These are phyloP conservation scores for Erythrocercus mccallii DNA, from an alignment of 2,113 vertebrate genomes.

Conservation along the genomic window DNA sequence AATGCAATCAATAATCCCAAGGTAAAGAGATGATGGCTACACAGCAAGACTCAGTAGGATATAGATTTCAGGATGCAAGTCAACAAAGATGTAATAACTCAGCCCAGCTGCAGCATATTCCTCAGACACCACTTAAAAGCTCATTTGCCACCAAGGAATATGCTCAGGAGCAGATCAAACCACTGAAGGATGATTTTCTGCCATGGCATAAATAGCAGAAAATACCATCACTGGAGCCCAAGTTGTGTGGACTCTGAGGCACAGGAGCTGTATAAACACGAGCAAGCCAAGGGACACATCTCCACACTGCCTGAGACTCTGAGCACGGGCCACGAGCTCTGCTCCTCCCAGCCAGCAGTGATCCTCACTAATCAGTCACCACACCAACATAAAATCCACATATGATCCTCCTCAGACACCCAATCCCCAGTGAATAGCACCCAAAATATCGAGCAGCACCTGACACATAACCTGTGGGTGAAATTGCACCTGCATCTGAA, in stretches of 20 bases:
- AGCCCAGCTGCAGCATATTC: background rate
- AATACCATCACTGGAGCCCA: background rate
- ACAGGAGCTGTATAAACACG: background rate
- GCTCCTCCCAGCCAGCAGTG: background rate
- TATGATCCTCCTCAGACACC: fast-evolving
- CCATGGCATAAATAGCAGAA: background rate
- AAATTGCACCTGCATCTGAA: background rate
- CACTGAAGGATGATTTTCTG: background rate
- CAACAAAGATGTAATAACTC: slow-evolving; percentile 36
- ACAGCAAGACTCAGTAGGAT: background rate
- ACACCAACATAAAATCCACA: background rate
- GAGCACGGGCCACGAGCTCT: background rate
- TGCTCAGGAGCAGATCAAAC: slow-evolving; percentile 8
- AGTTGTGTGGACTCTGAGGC: fast-evolving
- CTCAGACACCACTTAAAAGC: background rate
- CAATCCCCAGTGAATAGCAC: background rate
- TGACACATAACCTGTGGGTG: fast-evolving
- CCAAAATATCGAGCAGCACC: background rate
- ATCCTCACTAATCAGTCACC: background rate
- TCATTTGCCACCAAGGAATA: background rate
- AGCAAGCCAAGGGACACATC: background rate
- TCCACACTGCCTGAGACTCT: background rate
- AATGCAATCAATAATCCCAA: slow-evolving; percentile 60
- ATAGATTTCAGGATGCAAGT: slow-evolving; percentile 60
- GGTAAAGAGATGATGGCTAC: background rate